Percentiles rank a stretch among this genome's conserved stretches.
Conservation (phyloP, 2,113 vertebrate species). For the Toxotes chatareus region DNA sequence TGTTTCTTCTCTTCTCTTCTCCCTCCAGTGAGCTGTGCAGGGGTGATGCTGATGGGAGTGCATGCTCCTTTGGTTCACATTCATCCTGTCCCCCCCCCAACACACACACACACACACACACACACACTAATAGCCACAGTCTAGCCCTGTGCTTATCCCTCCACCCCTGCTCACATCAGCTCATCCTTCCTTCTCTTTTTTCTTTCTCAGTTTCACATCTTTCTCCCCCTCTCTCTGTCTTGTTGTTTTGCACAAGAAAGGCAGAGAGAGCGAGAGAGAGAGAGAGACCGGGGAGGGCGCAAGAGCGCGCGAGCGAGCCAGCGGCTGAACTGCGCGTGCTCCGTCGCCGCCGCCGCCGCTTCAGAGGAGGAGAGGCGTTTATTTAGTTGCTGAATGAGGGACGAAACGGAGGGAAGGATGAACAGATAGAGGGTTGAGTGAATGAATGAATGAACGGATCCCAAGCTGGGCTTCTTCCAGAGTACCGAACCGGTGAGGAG, state of each 20-base stretch:
- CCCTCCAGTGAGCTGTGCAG: conserved; percentile 6
- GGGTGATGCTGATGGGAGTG: conserved; percentile 34
- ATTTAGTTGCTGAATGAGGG: conserved; percentile 65
- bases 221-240: background rate
- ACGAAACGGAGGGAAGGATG: conserved; percentile 59
- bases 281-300: background rate
- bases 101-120: background rate
- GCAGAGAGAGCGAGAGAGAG: conserved; percentile 13
- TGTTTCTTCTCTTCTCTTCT: background rate
- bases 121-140: conserved; percentile 25
- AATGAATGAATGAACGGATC: conserved; percentile 68
- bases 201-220: background rate
- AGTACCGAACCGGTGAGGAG: conserved; percentile 49
- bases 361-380: conserved; percentile 41
- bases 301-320: conserved; percentile 37
- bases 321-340: conserved; percentile 59
- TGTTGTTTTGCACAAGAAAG: background rate
- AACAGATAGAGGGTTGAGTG: conserved; percentile 55
- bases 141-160: conserved; percentile 25
- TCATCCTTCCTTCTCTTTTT: conserved; percentile 8
- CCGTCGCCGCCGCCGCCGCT: conserved; percentile 37
- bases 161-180: conserved; percentile 18
- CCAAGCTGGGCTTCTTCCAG: conserved; percentile 43
- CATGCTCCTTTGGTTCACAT: conserved; percentile 56
- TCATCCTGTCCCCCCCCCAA: background rate